phyloP scores from a whole-genome alignment of 1,140 invertebrate species.

The Drosophila virilis region DNA sequence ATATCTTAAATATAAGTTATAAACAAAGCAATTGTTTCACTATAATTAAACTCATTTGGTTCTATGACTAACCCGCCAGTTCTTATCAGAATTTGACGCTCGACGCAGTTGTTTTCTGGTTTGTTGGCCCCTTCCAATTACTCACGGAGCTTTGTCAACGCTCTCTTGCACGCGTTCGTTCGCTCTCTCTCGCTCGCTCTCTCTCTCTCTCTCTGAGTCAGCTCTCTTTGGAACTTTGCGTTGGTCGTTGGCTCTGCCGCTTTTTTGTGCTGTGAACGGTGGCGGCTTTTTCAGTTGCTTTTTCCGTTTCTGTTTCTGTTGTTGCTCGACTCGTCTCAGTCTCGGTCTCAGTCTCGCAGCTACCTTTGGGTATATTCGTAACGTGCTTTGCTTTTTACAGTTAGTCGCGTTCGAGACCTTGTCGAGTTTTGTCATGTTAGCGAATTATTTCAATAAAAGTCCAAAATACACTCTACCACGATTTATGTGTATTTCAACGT shows the following conservation, averaged over 20 bases:
- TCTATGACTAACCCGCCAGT: not conserved
- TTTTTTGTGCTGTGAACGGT: constrained; percentile 27
- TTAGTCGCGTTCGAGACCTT: constrained; percentile 84
- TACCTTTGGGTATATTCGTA: constrained; percentile 81
- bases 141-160: constrained; percentile 45
- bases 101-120: constrained; percentile 19
- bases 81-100: constrained; percentile 23
- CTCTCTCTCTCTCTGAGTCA: constrained; percentile 7
- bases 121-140: constrained; percentile 34
- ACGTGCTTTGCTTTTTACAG: constrained; percentile 83
- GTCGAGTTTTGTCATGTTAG: constrained; percentile 84
- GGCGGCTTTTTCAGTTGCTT: constrained; percentile 48
- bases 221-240: constrained; percentile 12
- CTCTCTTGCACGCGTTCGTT: constrained; percentile 19
- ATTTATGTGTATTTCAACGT: constrained; percentile 37
- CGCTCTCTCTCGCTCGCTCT: constrained; percentile 9
- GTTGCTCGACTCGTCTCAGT: constrained; percentile 46
- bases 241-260: constrained; percentile 45
- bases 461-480: constrained; percentile 24
- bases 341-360: constrained; percentile 48
- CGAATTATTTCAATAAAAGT: constrained; percentile 54
- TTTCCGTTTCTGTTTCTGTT: constrained; percentile 41
- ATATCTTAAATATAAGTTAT: too few relatives aligned
- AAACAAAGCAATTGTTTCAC: not conserved
- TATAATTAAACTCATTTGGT: not conserved